These are phyloP conservation scores for Elachura formosa DNA, from an alignment of 2,113 vertebrate species.

Conservation along the genomic window DNA sequence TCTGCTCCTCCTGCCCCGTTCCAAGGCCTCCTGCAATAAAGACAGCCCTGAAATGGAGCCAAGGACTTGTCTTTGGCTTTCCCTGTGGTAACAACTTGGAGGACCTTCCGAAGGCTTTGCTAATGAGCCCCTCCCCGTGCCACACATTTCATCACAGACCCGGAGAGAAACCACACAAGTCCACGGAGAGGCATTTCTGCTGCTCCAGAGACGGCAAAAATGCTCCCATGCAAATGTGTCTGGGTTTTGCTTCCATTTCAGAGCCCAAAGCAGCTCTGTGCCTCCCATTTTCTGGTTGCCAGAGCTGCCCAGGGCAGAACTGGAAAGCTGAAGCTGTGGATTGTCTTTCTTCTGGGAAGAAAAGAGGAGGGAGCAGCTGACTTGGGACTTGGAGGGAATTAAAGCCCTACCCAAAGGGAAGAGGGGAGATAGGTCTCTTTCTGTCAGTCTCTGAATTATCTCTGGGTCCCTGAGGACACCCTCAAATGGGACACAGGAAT, in stretches of 20 bases:
- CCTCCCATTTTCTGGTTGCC: background rate
- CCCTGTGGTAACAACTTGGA: background rate
- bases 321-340: background rate
- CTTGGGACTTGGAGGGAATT: background rate
- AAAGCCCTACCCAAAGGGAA: background rate
- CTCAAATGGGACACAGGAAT: accelerated
- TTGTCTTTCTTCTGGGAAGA: slow-evolving; percentile 10
- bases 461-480: background rate
- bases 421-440: background rate
- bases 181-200: background rate
- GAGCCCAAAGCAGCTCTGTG: background rate
- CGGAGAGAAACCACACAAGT: background rate
- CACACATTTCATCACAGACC: slow-evolving; percentile 32
- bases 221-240: background rate
- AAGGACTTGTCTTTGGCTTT: background rate
- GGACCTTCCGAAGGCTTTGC: background rate
- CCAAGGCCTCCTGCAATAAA: background rate
- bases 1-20: background rate
- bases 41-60: background rate
- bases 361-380: background rate
- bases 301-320: background rate
- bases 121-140: background rate
- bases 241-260: background rate
- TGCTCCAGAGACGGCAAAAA: background rate
- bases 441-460: background rate